Percentiles rank a stretch among this genome's conserved stretches.
These are phyloP conservation scores for Emydoidea blandingii DNA, from an alignment of 2,797 vertebrate genomes.

Conservation along the genomic window DNA sequence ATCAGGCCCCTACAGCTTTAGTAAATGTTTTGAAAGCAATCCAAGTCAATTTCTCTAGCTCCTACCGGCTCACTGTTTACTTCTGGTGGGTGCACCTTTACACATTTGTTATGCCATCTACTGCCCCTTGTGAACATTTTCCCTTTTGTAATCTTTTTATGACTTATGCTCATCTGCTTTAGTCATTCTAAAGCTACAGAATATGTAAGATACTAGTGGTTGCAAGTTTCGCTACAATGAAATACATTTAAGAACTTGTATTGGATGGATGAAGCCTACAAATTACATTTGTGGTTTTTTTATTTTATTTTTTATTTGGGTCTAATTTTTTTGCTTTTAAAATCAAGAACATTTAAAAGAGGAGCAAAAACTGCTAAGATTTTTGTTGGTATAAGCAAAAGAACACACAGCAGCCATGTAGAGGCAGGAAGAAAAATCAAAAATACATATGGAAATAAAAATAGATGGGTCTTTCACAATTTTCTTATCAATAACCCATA, in stretches of 20 bases:
- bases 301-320: background rate
- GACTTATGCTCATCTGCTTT: slow-evolving; percentile 7
- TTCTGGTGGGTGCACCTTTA: slow-evolving; percentile 30
- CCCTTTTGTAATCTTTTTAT: slow-evolving; percentile 20
- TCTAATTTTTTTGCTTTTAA: background rate
- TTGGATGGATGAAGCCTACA: background rate
- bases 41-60: background rate
- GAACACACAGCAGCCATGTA: slow-evolving; percentile 29
- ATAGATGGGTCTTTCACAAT: background rate
- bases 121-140: slow-evolving; percentile 39
- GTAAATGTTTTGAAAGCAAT: background rate
- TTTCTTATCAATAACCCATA: background rate
- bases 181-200: slow-evolving; percentile 14
- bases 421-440: slow-evolving; percentile 18
- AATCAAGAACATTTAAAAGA: slow-evolving; percentile 9
- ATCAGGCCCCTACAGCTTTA: background rate
- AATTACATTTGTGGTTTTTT: background rate
- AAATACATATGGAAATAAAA: background rate
- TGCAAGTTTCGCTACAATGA: background rate
- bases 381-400: slow-evolving; percentile 33
- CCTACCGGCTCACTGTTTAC: background rate
- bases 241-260: background rate
- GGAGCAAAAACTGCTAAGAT: background rate
- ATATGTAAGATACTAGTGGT: background rate
- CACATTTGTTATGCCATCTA: slow-evolving; percentile 52